A percentile compares a stretch with the other conserved stretches of the same genome.
Conservation (phyloP, 1,140 invertebrate genomes). For the Coelopa frigida region DNA sequence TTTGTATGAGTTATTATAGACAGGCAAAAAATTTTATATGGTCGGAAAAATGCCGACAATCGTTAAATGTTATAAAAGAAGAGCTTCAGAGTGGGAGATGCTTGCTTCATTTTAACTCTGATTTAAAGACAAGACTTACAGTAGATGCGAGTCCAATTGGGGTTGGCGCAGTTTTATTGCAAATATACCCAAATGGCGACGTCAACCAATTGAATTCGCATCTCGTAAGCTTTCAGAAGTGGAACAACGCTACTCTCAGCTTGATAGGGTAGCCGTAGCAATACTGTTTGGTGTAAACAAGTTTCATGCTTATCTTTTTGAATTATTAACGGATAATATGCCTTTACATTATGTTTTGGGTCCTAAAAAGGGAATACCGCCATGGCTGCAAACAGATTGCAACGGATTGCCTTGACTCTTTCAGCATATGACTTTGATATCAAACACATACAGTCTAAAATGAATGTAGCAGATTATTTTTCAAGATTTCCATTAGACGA, state of each 20-base stretch:
- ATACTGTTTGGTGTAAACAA: constrained; percentile 41
- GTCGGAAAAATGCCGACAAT: no score
- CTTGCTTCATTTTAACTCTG: no score
- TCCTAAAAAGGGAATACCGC: constrained; percentile 29
- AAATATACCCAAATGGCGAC: constrained; percentile 30
- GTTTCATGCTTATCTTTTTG: constrained; percentile 45
- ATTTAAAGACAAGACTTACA: no score
- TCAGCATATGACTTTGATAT: constrained; percentile 21
- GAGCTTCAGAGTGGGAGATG: no score
- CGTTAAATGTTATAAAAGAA: no score
- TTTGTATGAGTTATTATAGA: no score
- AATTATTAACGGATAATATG: constrained; percentile 46
- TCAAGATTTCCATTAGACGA: constrained; percentile 15
- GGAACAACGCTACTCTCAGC: constrained; percentile 45
- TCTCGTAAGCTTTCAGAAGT: constrained; percentile 42
- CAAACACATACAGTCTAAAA: constrained; percentile 15
- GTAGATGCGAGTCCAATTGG: no score
- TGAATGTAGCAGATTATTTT: constrained; percentile 22
- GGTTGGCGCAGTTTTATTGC: no score
- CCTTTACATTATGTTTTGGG: constrained; percentile 43
- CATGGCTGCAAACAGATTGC: constrained; percentile 22
- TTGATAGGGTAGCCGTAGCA: constrained; percentile 47
- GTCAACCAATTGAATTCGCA: constrained; percentile 46
- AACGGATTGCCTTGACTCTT: constrained; percentile 28
- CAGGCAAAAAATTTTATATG: no score